phyloP scores from a whole-genome alignment of 2,888 invertebrate species.

The Atrina japonica region DNA sequence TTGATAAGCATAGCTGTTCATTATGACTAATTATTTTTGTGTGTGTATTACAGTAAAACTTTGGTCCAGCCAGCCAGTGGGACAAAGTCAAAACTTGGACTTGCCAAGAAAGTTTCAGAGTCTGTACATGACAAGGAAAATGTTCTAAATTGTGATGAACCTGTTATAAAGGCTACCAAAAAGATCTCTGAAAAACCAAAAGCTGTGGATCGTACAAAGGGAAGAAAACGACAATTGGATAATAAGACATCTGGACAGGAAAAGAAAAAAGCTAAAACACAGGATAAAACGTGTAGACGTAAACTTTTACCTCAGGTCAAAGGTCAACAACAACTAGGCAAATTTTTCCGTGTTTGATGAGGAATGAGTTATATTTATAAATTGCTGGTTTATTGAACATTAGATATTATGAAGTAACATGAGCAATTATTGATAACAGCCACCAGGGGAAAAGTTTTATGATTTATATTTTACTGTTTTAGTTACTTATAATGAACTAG shows the following conservation, averaged over 20 bases:
- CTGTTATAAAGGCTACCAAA: slow-evolving; percentile 12
- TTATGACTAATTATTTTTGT: neutral
- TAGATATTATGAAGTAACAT: too few relatives aligned
- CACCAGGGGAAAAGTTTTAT: too few relatives aligned
- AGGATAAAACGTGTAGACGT: slow-evolving; percentile 56
- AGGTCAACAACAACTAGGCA: slow-evolving; percentile 66
- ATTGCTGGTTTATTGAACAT: neutral
- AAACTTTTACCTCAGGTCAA: slow-evolving; percentile 69
- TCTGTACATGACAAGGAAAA: slow-evolving; percentile 60
- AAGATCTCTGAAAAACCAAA: slow-evolving; percentile 5
- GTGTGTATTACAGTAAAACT: slow-evolving; percentile 62
- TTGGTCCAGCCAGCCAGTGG: slow-evolving; percentile 60
- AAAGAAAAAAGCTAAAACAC: slow-evolving; percentile 53
- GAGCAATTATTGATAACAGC: too few relatives aligned
- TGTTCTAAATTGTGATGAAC: slow-evolving; percentile 26
- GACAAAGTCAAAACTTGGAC: slow-evolving; percentile 44
- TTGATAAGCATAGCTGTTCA: neutral
- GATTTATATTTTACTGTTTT: too few relatives aligned
- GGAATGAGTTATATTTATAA: neutral
- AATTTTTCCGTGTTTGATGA: slow-evolving; percentile 61
- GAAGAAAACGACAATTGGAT: slow-evolving; percentile 38
- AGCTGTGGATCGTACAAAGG: slow-evolving; percentile 10
- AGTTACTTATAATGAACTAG: too few relatives aligned
- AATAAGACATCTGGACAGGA: slow-evolving; percentile 15
- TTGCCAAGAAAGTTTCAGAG: slow-evolving; percentile 53